These are phyloP conservation scores for Hippoglossus hippoglossus DNA, from an alignment of 2,797 vertebrate genomes.

Conservation along the genomic window DNA sequence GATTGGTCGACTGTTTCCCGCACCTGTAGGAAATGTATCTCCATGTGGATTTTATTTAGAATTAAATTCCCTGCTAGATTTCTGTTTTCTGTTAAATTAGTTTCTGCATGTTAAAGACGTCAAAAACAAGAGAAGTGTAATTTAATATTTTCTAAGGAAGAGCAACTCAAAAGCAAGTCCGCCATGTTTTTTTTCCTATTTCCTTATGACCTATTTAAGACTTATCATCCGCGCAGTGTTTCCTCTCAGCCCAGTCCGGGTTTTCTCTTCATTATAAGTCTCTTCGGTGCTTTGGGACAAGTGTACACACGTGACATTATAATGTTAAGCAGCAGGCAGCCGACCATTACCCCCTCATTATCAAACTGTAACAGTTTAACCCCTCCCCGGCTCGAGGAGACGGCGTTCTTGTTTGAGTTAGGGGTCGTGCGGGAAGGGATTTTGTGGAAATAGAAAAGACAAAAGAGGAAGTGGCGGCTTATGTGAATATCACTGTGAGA, in stretches of 20 bases:
- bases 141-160: background rate
- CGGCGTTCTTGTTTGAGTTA: constrained; percentile 33
- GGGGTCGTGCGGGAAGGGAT: constrained; percentile 6
- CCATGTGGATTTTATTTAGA: no score
- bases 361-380: constrained; percentile 43
- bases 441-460: constrained; percentile 45
- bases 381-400: constrained; percentile 21
- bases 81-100: no score
- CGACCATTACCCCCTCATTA: constrained; percentile 10
- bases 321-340: constrained; percentile 42
- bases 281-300: constrained; percentile 20
- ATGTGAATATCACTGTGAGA: constrained; percentile 51
- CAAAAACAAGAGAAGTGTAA: no score
- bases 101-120: no score
- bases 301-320: constrained; percentile 29
- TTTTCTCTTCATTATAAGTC: constrained; percentile 14
- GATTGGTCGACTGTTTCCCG: no score
- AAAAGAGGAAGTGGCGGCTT: constrained; percentile 41
- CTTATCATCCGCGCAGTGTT: background rate
- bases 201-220: constrained; percentile 31
- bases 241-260: background rate
- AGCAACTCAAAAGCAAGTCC: background rate
- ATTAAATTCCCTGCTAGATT: no score
- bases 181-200: background rate
- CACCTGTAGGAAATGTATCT: no score